Evolutionary conservation across 1,140 invertebrate genomes (phyloP).

Genomic region (Macrostomum lignano): DNA sequence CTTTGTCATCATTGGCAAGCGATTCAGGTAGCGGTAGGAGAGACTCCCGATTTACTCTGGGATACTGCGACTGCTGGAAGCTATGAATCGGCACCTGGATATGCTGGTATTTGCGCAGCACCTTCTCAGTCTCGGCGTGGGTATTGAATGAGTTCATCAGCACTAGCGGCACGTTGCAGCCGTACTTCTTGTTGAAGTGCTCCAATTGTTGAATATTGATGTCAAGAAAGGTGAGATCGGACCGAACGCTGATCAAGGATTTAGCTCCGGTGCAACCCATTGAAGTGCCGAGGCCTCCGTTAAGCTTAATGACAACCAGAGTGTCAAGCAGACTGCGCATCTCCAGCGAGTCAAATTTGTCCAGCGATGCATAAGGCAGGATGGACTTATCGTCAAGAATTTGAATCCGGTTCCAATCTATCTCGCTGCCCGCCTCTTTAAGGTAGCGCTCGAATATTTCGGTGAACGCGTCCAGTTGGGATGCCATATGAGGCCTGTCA

Average conservation of each 20-base stretch:
- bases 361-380: no score
- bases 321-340: constrained; percentile 53
- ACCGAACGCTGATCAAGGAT: constrained; percentile 80
- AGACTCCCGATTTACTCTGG: constrained; percentile 71
- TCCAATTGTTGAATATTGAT: constrained; percentile 94
- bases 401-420: no score
- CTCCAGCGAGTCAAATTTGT: constrained; percentile 7
- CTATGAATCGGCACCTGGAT: constrained; percentile 72
- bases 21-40: no score
- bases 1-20: no score
- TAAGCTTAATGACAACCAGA: constrained; percentile 87
- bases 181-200: constrained; percentile 79
- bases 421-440: no score
- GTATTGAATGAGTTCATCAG: constrained; percentile 99
- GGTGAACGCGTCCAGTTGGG: no score
- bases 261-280: constrained; percentile 99
- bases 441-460: no score
- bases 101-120: constrained; percentile 69
- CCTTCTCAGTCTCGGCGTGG: constrained; percentile 79
- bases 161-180: constrained; percentile 72
- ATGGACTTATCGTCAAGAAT: no score
- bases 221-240: constrained; percentile 85
- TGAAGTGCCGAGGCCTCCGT: constrained; percentile 87
- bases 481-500: no score
- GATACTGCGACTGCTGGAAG: constrained; percentile 85